phyloP scores from a whole-genome alignment of 35 echinoderm and acorn worm genomes.

The Heliocidaris tuberculata region DNA sequence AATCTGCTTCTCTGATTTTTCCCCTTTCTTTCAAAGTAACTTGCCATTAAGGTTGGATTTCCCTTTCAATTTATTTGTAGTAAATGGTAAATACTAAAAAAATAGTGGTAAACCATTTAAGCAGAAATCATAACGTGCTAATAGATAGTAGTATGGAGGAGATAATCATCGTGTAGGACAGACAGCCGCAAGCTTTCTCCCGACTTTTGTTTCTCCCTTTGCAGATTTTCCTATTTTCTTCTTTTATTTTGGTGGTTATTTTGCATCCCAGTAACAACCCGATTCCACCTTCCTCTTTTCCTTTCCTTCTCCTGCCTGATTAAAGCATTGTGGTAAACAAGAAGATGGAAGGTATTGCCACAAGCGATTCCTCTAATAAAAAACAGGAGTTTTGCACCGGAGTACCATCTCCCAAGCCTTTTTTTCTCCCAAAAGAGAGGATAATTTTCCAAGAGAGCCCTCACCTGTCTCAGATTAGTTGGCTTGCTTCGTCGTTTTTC shows the following conservation, averaged over 20 bases:
- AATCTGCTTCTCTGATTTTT: too few relatives aligned
- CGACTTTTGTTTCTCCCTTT: not conserved
- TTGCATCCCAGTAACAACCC: not conserved
- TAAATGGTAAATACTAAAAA: too few relatives aligned
- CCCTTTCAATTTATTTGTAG: too few relatives aligned
- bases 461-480: not conserved
- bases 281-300: not conserved
- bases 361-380: not conserved
- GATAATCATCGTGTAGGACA: not conserved
- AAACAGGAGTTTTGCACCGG: not conserved
- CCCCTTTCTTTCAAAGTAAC: too few relatives aligned
- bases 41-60: too few relatives aligned
- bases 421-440: not conserved
- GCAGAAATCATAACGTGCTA: not conserved
- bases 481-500: not conserved
- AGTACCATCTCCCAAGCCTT: not conserved
- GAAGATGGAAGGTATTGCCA: conserved; percentile 1
- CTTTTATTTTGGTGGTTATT: not conserved
- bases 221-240: not conserved
- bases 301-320: not conserved
- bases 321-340: conserved; percentile 12
- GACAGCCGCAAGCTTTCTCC: not conserved
- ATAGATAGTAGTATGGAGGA: not conserved
- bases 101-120: not conserved
- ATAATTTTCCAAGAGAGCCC: not conserved